A percentile compares a stretch with the other conserved stretches of the same genome.
Conservation (phyloP, 2,888 invertebrate species). For the Erebia ligea region DNA sequence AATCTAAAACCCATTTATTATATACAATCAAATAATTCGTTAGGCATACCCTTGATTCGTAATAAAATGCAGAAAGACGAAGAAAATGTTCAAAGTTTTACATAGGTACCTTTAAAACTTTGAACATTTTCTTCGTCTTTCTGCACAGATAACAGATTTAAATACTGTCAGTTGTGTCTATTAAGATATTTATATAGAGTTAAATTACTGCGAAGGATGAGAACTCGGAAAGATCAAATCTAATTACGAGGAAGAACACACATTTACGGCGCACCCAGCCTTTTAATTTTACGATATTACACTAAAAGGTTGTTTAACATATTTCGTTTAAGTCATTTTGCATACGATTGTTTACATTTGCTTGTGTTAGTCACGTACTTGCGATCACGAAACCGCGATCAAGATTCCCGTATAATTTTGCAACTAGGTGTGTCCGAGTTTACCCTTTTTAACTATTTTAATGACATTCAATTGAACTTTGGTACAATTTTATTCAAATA, state of each 20-base stretch:
- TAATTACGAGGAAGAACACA: conserved; percentile 21
- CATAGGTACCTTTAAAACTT: too few species aligned
- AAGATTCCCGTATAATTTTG: conserved; percentile 57
- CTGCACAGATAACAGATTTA: too few species aligned
- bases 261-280: conserved; percentile 26
- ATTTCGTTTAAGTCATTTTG: conserved; percentile 39
- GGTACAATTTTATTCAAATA: neutral
- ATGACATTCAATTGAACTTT: conserved; percentile 16
- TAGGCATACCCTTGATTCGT: too few species aligned
- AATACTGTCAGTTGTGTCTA: too few species aligned
- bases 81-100: too few species aligned
- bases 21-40: too few species aligned
- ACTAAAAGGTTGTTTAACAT: conserved; percentile 34
- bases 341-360: conserved; percentile 54
- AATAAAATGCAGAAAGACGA: too few species aligned
- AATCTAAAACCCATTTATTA: neutral
- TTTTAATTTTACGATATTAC: conserved; percentile 29
- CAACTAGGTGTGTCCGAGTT: conserved; percentile 49
- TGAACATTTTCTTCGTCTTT: too few species aligned
- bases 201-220: neutral
- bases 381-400: conserved; percentile 67
- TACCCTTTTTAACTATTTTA: conserved; percentile 43
- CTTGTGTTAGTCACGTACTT: conserved; percentile 66
- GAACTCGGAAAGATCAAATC: neutral
- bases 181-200: neutral